Evolutionary conservation across 2,113 vertebrate species (phyloP).

Genomic region (Microtus richardsoni): DNA sequence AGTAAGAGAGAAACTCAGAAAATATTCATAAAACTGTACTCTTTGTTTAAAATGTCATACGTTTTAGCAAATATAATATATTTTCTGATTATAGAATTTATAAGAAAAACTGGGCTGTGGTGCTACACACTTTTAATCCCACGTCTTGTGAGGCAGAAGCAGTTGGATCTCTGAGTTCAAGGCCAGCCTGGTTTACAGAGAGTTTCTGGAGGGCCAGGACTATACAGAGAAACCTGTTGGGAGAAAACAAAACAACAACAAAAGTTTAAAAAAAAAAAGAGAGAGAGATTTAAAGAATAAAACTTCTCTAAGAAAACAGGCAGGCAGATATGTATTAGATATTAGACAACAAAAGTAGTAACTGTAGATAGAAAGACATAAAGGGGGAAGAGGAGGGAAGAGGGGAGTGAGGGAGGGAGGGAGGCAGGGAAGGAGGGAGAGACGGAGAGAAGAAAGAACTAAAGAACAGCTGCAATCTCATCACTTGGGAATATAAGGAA

Average conservation of each 20-base stretch:
- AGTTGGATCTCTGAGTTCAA: neutral
- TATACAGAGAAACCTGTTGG: neutral
- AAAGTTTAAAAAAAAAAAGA: neutral
- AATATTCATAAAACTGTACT: neutral
- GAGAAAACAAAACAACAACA: neutral
- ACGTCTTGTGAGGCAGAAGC: neutral
- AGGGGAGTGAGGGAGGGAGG: neutral
- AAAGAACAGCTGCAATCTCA: neutral
- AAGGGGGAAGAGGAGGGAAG: neutral
- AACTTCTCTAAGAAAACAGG: neutral
- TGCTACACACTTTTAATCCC: neutral
- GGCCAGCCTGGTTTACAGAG: neutral
- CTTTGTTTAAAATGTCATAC: neutral
- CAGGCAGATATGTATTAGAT: neutral
- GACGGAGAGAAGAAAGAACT: neutral
- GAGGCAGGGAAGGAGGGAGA: neutral
- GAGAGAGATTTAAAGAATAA: conserved; percentile 26
- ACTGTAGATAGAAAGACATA: neutral
- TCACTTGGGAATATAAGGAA: neutral
- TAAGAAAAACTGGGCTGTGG: neutral
- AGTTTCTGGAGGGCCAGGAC: neutral
- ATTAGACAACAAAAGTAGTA: neutral
- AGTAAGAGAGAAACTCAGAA: neutral
- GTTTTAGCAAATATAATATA: neutral
- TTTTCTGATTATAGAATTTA: conserved; percentile 1